Evolutionary conservation across 2,113 vertebrate species (phyloP), one percentile per base, ranked within the genome.

Genomic region (Podilymbus podiceps): DNA sequence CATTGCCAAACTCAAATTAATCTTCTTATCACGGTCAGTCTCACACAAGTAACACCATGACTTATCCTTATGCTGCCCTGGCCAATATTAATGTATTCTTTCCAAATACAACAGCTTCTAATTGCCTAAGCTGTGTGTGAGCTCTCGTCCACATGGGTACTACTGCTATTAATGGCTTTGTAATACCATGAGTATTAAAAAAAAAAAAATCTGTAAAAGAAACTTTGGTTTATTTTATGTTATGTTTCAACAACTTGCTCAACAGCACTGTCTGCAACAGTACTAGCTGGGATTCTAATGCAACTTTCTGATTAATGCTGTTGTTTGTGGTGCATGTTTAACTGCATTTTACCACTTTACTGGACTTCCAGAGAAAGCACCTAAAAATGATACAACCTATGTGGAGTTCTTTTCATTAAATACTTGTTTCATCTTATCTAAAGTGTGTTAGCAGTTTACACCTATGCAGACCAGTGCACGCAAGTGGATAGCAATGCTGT

Each of bases 21-120:
- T 93, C 90, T 92, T 72, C 85, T 97, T 95, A 94, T 90, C 44
- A 0, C 18, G 12, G 80, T 46, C 76, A 91, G 73, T 82, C 86
- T 95, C 80, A 42, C 72, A 86, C 76, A 78, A 84, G 83, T 78
- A 94, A 89, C 53, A 63, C 30, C 40, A 42, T 25, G 79, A 84
- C 15, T 94, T 94, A 97, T 90, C 92, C 90, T 86, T 71, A 40
- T 75, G 55, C 79, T 64, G 74, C 93, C 88, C 89, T 92, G 83
- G 93, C 93, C 95, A 96, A 88, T 96, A 95, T 95, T 93, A 92
- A 90, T 53, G 66, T 58, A 19, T 81, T 92, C 76, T 84, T 90
- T 90, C 68, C 72, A 90, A 94, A 81, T 94, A 95, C 97, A 97
- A 93, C 93, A 90, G 89, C 76, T 90, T 97, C 92, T 97, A 95